These are phyloP conservation scores for Cassiopea xamachana DNA, from an alignment of 30 jellyfish, hydroid and myxozoan genomes.

Conservation along the genomic window DNA sequence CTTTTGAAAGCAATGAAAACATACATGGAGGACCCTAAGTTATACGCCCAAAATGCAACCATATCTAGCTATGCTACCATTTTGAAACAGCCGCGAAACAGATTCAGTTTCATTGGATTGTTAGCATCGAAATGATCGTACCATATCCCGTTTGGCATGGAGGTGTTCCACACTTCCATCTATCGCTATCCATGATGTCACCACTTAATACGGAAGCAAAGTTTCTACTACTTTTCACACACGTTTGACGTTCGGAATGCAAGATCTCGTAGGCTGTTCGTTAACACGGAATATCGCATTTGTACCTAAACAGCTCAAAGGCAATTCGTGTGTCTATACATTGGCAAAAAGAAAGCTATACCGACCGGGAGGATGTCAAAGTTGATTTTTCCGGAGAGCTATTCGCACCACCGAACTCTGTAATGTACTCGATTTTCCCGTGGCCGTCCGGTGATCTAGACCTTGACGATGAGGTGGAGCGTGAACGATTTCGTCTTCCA, in stretches of 20 bases:
- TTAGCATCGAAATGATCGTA: constrained; percentile 12
- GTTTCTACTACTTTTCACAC: background rate
- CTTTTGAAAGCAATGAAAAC: no score
- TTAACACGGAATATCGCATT: background rate
- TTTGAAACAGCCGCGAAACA: background rate
- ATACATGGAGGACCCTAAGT: background rate
- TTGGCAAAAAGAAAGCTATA: constrained; percentile 68
- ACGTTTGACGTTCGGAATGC: background rate
- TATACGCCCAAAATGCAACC: background rate
- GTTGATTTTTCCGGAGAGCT: constrained; percentile 64
- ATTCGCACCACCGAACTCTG: constrained; percentile 94
- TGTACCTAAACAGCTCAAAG: constrained; percentile 2
- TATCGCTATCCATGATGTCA: background rate
- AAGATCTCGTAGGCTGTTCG: background rate
- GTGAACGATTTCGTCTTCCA: constrained; percentile 33
- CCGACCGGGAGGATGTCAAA: constrained; percentile 91
- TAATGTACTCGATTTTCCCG: constrained; percentile 91
- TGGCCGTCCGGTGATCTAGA: constrained; percentile 86
- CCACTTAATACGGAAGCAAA: background rate
- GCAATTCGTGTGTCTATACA: constrained; percentile 29
- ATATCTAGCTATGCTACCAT: background rate
- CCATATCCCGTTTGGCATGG: constrained; percentile 5
- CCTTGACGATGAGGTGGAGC: constrained; percentile 80
- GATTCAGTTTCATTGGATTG: background rate
- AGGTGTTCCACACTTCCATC: background rate